Evolutionary conservation across 2,888 invertebrate species (phyloP).

Genomic region (Drosophila hamatofila): DNA sequence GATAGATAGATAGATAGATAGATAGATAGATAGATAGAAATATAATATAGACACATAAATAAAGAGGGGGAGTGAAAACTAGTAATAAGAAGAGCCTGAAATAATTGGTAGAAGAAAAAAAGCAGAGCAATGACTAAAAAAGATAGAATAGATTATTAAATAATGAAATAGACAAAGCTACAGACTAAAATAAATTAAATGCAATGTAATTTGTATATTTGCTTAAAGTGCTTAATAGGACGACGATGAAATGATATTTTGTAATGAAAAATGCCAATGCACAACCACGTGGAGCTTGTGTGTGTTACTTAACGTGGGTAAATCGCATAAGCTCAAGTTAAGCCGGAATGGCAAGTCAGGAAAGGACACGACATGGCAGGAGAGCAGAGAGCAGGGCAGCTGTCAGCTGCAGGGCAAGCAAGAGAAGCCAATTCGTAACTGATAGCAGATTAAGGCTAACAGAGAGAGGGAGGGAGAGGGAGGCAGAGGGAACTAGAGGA

Average conservation of each 20-base stretch:
- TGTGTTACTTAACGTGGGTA: constrained; percentile 15
- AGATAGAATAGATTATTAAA: neutral
- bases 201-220: neutral
- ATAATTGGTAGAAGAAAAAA: too few relatives aligned
- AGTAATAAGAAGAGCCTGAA: too few relatives aligned
- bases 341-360: constrained; percentile 26
- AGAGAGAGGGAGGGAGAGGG: neutral
- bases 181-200: neutral
- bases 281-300: constrained; percentile 1
- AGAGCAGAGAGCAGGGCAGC: neutral
- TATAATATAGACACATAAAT: neutral
- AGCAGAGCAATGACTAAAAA: neutral
- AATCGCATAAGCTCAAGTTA: constrained; percentile 26
- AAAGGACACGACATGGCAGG: neutral
- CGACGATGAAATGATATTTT: neutral
- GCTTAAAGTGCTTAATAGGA: neutral
- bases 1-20: too few relatives aligned
- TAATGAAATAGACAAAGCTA: neutral
- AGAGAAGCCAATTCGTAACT: constrained; percentile 41
- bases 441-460: constrained; percentile 1
- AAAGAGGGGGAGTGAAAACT: too few relatives aligned
- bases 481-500: neutral
- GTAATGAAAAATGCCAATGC: constrained; percentile 1
- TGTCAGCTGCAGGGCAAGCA: constrained; percentile 54
- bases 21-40: too few relatives aligned